These are phyloP conservation scores for Tetraneura akinire DNA, from an alignment of 1,140 invertebrate species.

Conservation along the genomic window DNA sequence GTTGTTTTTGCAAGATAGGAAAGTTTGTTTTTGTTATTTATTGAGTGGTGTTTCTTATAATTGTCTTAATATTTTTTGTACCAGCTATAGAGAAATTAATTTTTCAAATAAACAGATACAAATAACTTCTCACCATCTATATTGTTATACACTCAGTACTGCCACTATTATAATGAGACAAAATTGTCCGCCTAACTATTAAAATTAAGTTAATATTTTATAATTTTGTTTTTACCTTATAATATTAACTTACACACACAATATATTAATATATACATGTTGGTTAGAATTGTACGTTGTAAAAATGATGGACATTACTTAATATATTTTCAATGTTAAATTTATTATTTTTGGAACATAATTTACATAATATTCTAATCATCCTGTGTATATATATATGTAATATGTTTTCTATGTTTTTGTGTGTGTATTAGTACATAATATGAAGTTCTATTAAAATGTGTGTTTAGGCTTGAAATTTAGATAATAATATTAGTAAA, in stretches of 20 bases:
- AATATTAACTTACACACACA: not conserved
- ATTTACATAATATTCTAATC: too few species aligned
- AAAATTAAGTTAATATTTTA: constrained; percentile 36
- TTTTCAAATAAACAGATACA: not conserved
- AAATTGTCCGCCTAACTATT: constrained; percentile 24
- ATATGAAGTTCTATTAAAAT: not conserved
- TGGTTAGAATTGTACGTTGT: too few species aligned
- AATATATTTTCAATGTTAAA: too few species aligned
- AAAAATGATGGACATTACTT: too few species aligned
- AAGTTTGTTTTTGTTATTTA: not conserved
- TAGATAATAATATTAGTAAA: constrained; percentile 46
- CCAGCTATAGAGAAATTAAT: not conserved
- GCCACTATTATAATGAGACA: constrained; percentile 39
- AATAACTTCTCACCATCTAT: constrained; percentile 21
- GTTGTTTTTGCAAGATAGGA: not conserved
- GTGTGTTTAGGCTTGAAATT: constrained; percentile 30
- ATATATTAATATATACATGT: too few species aligned
- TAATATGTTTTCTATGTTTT: too few species aligned
- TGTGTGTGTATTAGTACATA: not conserved
- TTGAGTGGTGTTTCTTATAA: not conserved
- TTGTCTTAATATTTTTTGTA: not conserved
- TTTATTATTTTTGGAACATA: too few species aligned
- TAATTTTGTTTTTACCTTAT: constrained; percentile 22
- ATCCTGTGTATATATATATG: too few species aligned
- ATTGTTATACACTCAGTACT: constrained; percentile 32